Percentiles rank a stretch among this genome's conserved stretches.
These are phyloP conservation scores for Machimus atricapillus DNA, from an alignment of 2,888 invertebrate genomes.

Conservation along the genomic window DNA sequence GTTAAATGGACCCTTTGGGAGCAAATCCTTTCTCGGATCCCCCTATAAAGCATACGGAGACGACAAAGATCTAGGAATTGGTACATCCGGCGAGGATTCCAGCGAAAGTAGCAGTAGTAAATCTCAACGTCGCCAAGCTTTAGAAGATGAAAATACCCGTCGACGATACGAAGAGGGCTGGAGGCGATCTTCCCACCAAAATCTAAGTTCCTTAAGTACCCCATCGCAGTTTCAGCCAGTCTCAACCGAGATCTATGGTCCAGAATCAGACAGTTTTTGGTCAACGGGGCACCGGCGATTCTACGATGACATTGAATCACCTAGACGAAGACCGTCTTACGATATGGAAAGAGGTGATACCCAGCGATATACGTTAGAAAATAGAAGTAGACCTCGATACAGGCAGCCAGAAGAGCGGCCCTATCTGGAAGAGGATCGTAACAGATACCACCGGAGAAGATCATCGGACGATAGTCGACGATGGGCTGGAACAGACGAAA, in stretches of 20 bases:
- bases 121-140: slow-evolving; percentile 70
- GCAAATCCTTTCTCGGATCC: slow-evolving; percentile 65
- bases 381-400: slow-evolving; percentile 38
- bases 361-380: slow-evolving; percentile 33
- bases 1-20: slow-evolving; percentile 64
- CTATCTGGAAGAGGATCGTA: slow-evolving; percentile 46
- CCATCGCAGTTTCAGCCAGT: slow-evolving; percentile 69
- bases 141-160: slow-evolving; percentile 67
- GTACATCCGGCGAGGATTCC: slow-evolving; percentile 85
- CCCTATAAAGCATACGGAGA: slow-evolving; percentile 71
- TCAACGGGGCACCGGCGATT: slow-evolving; percentile 43
- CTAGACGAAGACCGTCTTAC: slow-evolving; percentile 44
- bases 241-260: slow-evolving; percentile 70
- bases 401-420: slow-evolving; percentile 45
- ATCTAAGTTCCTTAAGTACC: slow-evolving; percentile 59
- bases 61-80: slow-evolving; percentile 80
- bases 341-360: slow-evolving; percentile 36
- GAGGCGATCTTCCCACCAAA: slow-evolving; percentile 70
- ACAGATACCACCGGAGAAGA: slow-evolving; percentile 55
- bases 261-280: slow-evolving; percentile 58
- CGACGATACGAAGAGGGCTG: slow-evolving; percentile 74
- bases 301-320: slow-evolving; percentile 48
- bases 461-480: slow-evolving; percentile 55
- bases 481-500: slow-evolving; percentile 40
- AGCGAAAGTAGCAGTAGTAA: slow-evolving; percentile 82